Evolutionary conservation across 2,113 vertebrate species (phyloP).

Genomic region (Corythoichthys haematopterus): DNA sequence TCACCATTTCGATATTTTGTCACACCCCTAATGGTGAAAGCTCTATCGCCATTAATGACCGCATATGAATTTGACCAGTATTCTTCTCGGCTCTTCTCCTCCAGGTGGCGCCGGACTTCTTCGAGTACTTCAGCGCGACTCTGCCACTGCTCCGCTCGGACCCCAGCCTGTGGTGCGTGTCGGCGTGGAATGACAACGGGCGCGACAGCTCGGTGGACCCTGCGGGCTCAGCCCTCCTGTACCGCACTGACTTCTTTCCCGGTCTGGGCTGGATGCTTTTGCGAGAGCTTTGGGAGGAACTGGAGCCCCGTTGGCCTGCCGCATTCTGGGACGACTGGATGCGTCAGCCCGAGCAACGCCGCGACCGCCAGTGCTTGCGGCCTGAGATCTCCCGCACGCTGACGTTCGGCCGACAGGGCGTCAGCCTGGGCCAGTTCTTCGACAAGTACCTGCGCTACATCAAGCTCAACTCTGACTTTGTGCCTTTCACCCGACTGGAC

Average conservation of each 20-base stretch:
- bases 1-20: too few species aligned
- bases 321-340: constrained; percentile 98
- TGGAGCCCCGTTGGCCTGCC: constrained; percentile 89
- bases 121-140: constrained; percentile 85
- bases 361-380: constrained; percentile 78
- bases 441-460: constrained; percentile 92
- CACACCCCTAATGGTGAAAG: too few species aligned
- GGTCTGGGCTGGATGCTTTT: constrained; percentile 88
- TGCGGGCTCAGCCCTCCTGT: constrained; percentile 67
- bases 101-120: constrained; percentile 89
- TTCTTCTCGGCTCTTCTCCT: constrained; percentile 11
- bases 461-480: constrained; percentile 85
- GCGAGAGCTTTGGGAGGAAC: constrained; percentile 80
- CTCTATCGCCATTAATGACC: too few species aligned
- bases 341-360: constrained; percentile 83
- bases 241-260: constrained; percentile 92
- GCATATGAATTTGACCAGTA: neutral
- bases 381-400: constrained; percentile 87
- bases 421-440: constrained; percentile 93
- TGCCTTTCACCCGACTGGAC: constrained; percentile 84
- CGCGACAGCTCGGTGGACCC: constrained; percentile 81
- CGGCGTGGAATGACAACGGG: constrained; percentile 95
- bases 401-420: constrained; percentile 89
- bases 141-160: constrained; percentile 74
- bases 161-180: constrained; percentile 83